Percentiles rank a stretch among this genome's conserved stretches.
Conservation (phyloP, 53 echinoderm and acorn worm genomes). For the Holothuria scabra region DNA sequence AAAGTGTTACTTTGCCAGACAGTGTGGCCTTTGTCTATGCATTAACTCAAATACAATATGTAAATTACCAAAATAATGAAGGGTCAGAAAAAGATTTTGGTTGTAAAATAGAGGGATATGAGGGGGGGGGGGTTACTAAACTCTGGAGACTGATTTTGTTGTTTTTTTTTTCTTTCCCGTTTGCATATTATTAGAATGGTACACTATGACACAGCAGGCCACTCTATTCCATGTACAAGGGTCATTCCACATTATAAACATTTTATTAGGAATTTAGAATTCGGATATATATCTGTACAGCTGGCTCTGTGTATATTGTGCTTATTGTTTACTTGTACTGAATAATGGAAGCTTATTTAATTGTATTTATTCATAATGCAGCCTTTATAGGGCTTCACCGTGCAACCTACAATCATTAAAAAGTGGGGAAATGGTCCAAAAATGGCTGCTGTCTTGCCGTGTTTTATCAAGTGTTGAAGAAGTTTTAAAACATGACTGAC, state of each 20-base stretch:
- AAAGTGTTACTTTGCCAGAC: too few relatives aligned
- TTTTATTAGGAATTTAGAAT: constrained; percentile 15
- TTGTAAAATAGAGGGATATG: too few relatives aligned
- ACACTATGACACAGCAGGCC: constrained; percentile 1
- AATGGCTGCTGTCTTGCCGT: background rate
- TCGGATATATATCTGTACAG: constrained; percentile 19
- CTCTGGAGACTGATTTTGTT: too few relatives aligned
- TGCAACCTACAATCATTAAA: constrained; percentile 30
- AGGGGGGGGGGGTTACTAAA: too few relatives aligned
- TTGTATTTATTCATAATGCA: constrained; percentile 30
- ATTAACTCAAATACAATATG: too few relatives aligned
- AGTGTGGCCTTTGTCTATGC: too few relatives aligned
- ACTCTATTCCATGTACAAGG: constrained; percentile 34
- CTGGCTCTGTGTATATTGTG: constrained; percentile 20
- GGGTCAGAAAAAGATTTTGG: too few relatives aligned
- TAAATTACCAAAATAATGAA: too few relatives aligned
- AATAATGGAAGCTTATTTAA: background rate
- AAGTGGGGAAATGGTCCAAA: constrained; percentile 29
- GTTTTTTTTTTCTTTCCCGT: background rate
- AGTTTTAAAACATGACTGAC: too few relatives aligned
- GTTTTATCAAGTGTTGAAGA: background rate
- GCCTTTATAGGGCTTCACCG: background rate
- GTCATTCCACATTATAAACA: constrained; percentile 23
- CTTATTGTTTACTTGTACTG: background rate
- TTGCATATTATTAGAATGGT: background rate